Conservation (phyloP, 2,113 vertebrate species). For the Carettochelys insculpta region DNA sequence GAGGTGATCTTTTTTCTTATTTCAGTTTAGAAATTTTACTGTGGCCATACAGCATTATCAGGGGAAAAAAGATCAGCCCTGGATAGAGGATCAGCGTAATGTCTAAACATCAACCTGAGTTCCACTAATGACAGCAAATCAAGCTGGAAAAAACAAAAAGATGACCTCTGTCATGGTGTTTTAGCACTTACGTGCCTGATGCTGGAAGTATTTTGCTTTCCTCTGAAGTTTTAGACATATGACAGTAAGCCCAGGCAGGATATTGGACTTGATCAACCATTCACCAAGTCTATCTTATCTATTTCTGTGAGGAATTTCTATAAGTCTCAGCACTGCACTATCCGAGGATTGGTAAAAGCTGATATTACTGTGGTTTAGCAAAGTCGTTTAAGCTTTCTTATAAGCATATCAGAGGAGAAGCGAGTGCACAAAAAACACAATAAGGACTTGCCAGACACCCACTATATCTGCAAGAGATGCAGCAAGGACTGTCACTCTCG, state of each 20-base stretch:
- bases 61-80: accelerated
- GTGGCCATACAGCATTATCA: accelerated
- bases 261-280: background rate
- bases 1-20: background rate
- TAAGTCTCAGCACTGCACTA: background rate
- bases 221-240: accelerated
- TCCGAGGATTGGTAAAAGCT: background rate
- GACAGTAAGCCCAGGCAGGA: accelerated
- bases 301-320: background rate
- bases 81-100: background rate
- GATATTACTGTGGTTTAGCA: background rate
- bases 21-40: background rate
- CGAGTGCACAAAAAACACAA: no score
- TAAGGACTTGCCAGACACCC: no score
- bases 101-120: accelerated
- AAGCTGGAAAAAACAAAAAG: background rate
- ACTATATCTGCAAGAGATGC: no score
- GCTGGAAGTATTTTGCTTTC: background rate
- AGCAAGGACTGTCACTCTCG: no score
- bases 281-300: background rate
- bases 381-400: background rate
- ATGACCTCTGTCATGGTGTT: background rate
- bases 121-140: background rate
- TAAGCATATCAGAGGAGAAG: no score
- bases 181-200: background rate